Percentiles rank a stretch among this genome's conserved stretches.
phyloP scores from a whole-genome alignment of 2,797 vertebrate species.

The Perodicticus potto region DNA sequence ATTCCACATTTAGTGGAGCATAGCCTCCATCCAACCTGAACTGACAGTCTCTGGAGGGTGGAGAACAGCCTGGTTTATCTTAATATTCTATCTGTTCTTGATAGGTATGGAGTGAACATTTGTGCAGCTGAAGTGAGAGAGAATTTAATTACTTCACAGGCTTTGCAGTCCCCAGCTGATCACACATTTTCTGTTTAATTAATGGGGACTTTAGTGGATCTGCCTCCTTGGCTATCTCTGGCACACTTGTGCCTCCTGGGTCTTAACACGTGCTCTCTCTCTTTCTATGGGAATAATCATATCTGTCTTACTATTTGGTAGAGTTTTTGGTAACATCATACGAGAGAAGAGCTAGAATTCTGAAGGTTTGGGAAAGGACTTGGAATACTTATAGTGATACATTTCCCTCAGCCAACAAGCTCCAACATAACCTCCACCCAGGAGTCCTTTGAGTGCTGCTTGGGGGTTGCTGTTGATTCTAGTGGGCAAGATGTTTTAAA shows the following conservation, averaged over 20 bases:
- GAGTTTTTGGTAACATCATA: neutral
- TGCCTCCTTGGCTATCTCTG: neutral
- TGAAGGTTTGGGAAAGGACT: neutral
- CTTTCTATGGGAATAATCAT: neutral
- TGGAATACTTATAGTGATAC: neutral
- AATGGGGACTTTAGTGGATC: neutral
- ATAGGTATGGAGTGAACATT: conserved; percentile 1
- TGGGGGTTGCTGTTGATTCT: neutral
- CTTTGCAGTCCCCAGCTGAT: conserved; percentile 22
- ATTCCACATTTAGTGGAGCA: neutral
- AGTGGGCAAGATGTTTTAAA: neutral
- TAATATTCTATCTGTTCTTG: conserved; percentile 62
- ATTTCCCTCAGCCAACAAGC: neutral
- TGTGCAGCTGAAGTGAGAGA: conserved; percentile 45
- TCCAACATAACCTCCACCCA: neutral
- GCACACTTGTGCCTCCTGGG: neutral
- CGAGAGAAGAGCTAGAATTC: conserved; percentile 22
- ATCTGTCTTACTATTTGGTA: neutral
- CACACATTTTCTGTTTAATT: conserved; percentile 66
- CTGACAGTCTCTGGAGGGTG: neutral
- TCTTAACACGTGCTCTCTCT: neutral
- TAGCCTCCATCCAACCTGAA: neutral
- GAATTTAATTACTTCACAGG: conserved; percentile 66
- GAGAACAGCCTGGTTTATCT: neutral
- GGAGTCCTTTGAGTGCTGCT: neutral